phyloP scores from a whole-genome alignment of 2,797 vertebrate genomes.

The Danio choprae region DNA sequence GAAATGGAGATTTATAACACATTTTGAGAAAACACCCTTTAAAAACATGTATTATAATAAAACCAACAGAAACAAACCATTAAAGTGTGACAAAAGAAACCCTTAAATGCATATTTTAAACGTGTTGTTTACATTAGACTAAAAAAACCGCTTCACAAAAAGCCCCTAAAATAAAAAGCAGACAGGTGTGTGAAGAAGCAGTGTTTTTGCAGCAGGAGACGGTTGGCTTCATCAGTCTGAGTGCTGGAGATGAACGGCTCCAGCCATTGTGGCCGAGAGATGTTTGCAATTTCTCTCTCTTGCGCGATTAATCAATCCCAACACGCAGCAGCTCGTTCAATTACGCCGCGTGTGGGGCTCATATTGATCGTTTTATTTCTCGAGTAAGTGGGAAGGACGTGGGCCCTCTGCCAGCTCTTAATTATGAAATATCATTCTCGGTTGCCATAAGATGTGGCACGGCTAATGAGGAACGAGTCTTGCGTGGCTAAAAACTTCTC shows the following conservation, averaged over 20 bases:
- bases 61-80: too few relatives aligned
- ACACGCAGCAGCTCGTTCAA: conserved; percentile 16
- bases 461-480: conserved; percentile 32
- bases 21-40: too few relatives aligned
- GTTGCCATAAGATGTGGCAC: conserved; percentile 35
- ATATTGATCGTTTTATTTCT: conserved; percentile 45
- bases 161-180: too few relatives aligned
- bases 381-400: conserved; percentile 40
- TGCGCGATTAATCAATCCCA: conserved; percentile 39
- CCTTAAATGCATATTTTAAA: too few relatives aligned
- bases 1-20: too few relatives aligned
- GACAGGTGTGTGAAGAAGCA: too few relatives aligned
- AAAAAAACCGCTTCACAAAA: too few relatives aligned
- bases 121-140: too few relatives aligned
- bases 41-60: too few relatives aligned
- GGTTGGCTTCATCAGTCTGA: conserved; percentile 8
- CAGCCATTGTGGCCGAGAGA: conserved; percentile 21
- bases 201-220: not conserved
- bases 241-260: conserved; percentile 4
- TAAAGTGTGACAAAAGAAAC: too few relatives aligned
- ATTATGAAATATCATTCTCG: conserved; percentile 39
- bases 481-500: conserved; percentile 12
- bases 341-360: not conserved
- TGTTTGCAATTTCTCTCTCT: conserved; percentile 38
- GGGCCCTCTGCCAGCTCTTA: conserved; percentile 38